phyloP scores from a whole-genome alignment of 2,113 vertebrate species.

The Rhodinocichla rosea region DNA sequence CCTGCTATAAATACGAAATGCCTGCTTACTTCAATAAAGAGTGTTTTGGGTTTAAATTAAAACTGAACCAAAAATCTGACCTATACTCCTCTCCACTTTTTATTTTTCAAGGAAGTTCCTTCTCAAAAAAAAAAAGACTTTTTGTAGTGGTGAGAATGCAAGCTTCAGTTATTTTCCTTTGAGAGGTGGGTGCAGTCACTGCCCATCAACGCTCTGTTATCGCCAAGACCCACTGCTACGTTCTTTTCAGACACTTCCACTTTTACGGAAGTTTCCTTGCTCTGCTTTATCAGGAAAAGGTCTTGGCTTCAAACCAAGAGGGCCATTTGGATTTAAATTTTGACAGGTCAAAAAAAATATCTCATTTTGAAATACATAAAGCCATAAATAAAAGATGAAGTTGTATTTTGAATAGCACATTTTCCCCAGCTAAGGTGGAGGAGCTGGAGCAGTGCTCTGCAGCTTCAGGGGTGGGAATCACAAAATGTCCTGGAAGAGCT shows the following conservation, averaged over 20 bases:
- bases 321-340: slow-evolving; percentile 24
- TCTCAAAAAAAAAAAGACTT: neutral
- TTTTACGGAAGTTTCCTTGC: neutral
- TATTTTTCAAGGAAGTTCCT: neutral
- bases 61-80: neutral
- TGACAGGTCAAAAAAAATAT: neutral
- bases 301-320: slow-evolving; percentile 36
- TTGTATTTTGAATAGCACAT: neutral
- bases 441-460: neutral
- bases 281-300: slow-evolving; percentile 2
- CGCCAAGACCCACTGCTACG: neutral
- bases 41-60: neutral
- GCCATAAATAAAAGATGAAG: neutral
- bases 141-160: neutral
- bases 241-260: slow-evolving; percentile 33
- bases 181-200: neutral
- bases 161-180: neutral
- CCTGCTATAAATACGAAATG: neutral
- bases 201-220: neutral
- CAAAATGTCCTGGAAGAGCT: neutral
- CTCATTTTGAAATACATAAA: neutral
- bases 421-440: neutral
- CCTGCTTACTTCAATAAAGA: neutral
- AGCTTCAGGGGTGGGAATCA: neutral
- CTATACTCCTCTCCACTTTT: neutral